Base-by-base conservation (phyloP, 2,888 invertebrate genomes). In the Congeria kusceri region DNA sequence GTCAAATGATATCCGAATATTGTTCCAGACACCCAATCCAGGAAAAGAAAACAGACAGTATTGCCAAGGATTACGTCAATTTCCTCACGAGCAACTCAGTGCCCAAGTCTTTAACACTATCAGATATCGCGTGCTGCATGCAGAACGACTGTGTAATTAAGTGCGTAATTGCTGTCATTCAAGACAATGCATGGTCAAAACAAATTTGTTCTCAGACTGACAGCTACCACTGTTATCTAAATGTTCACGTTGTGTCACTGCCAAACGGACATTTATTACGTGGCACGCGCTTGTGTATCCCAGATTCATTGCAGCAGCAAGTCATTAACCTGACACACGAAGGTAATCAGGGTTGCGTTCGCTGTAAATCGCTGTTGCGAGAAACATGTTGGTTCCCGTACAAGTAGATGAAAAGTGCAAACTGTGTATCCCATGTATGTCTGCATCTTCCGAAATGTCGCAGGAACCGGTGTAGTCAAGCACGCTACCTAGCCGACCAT, bases 311-410 rank as follows among this genome's bases (percentile, higher is more conserved):
- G 46, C 85, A 74, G 49, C 20, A 49, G 23, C 61, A 58, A 66
- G 83, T 71, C 4, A 65, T 87, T 11, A 23, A 71, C 5, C 49
- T 88, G n/a, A 86, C 85, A 27, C 88, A 88, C 44, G 78, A 74
- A 28, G 83, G 80, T 15, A 86, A 88, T 58, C 85, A 84, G 67
- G 88, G 86, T 3, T 66, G 85, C n/a, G 82, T 83, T 13, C 78
- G 78, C 53, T 87, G 84, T 2, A 88, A 86, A 75, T 61, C 66
- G 61, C 64, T 86, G 13, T 56, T 87, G 13, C 59, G 80, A 23
- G 59, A 77, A 61, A 81, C 74, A 27, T 73, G 73, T 7, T 78
- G 70, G 61, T 78, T 77, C 32, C 67, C 75, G 15, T 61, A 64
- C 7, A 75, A 72, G 13, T 82, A 44, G 76, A 82, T 18, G 11